These are phyloP conservation scores for Drosophila lowei DNA, from an alignment of 1,140 invertebrate genomes.

Conservation along the genomic window DNA sequence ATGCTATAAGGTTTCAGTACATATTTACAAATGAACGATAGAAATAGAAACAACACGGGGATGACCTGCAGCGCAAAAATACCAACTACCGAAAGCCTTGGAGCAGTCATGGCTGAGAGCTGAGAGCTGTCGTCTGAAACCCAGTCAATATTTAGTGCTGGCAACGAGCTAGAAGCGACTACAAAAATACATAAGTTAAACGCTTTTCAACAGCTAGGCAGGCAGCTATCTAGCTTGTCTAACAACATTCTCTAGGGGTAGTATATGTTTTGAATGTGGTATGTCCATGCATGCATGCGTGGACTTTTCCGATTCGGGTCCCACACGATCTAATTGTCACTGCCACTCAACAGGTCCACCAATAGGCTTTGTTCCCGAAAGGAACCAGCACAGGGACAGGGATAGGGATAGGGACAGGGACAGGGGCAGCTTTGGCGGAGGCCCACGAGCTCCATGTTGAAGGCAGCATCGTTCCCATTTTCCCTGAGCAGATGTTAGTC, in stretches of 20 bases:
- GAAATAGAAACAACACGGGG: constrained; percentile 56
- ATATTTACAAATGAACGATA: constrained; percentile 76
- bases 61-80: constrained; percentile 2
- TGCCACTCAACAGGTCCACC: constrained; percentile 53
- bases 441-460: constrained; percentile 19
- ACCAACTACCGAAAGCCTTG: constrained; percentile 28
- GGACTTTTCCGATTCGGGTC: constrained; percentile 27
- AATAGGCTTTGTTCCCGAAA: constrained; percentile 27
- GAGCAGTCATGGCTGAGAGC: constrained; percentile 4
- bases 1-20: constrained; percentile 50
- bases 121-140: constrained; percentile 10
- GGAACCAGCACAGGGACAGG: constrained; percentile 17
- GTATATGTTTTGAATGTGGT: constrained; percentile 16
- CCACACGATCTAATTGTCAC: constrained; percentile 32
- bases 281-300: constrained; percentile 3
- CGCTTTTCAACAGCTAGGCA: constrained; percentile 27
- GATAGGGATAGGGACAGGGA: background rate
- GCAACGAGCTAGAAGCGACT: constrained; percentile 45
- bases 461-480: constrained; percentile 17
- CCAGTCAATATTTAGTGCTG: constrained; percentile 21
- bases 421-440: constrained; percentile 15
- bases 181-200: constrained; percentile 56
- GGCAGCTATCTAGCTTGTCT: constrained; percentile 26
- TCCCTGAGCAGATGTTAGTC: constrained; percentile 73
- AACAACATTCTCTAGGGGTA: constrained; percentile 48